These are phyloP conservation scores for Drymonia ruficornis DNA, from an alignment of 2,888 invertebrate species.

Conservation along the genomic window DNA sequence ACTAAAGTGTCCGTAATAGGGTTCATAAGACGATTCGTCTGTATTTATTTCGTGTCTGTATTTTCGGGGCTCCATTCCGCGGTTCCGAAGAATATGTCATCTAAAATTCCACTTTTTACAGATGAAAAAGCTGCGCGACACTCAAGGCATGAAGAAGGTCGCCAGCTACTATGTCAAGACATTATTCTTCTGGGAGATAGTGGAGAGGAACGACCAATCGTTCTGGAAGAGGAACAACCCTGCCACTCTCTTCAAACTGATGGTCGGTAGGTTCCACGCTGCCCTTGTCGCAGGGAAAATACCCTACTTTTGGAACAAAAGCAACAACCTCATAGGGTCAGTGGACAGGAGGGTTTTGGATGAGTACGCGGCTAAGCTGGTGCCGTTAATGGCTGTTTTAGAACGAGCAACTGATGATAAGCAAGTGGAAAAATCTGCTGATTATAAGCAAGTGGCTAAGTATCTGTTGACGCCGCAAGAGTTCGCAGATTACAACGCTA, in stretches of 20 bases:
- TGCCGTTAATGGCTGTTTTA: constrained; percentile 46
- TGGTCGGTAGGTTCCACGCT: constrained; percentile 65
- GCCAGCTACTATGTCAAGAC: constrained; percentile 85
- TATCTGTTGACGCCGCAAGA: constrained; percentile 55
- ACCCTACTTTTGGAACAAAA: constrained; percentile 77
- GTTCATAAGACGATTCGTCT: too few relatives aligned
- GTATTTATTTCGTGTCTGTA: too few relatives aligned
- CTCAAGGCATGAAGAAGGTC: constrained; percentile 66
- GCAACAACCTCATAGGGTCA: constrained; percentile 69
- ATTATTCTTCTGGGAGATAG: constrained; percentile 71
- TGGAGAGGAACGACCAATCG: constrained; percentile 39
- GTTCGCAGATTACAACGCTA: constrained; percentile 49
- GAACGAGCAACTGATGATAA: constrained; percentile 49
- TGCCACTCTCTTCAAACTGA: constrained; percentile 60
- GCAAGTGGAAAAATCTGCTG: constrained; percentile 48
- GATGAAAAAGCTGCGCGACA: constrained; percentile 81
- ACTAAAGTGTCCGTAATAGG: too few relatives aligned
- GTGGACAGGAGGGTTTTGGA: constrained; percentile 38
- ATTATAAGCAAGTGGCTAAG: constrained; percentile 58
- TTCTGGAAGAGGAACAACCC: constrained; percentile 58
- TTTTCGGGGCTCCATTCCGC: too few relatives aligned
- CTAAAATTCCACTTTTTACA: constrained; percentile 43
- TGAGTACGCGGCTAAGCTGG: constrained; percentile 51
- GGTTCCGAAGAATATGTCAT: too few relatives aligned
- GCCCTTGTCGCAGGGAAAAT: constrained; percentile 57